Conservation (phyloP, 2,888 invertebrate species). For the Hydrotaea diabolus region DNA sequence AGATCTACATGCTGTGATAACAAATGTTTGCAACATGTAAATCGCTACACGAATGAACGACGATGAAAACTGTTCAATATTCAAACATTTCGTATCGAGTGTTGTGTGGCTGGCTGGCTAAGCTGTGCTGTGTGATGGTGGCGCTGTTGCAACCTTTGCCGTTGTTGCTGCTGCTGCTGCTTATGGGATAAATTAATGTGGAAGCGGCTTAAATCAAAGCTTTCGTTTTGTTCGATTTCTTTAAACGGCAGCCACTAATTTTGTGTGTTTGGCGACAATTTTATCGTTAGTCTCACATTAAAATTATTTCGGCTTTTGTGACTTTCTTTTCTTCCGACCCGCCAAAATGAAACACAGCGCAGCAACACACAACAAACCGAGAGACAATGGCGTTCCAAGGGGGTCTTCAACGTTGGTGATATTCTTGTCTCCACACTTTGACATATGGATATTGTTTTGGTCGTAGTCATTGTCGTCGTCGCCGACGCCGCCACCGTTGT, state of each 20-base stretch:
- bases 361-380: not conserved
- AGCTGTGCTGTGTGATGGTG: slow-evolving; percentile 29
- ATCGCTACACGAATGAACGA: slow-evolving; percentile 43
- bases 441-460: slow-evolving; percentile 70
- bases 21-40: slow-evolving; percentile 69
- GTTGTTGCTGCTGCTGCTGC: slow-evolving; percentile 69
- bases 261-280: slow-evolving; percentile 78
- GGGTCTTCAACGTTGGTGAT: slow-evolving; percentile 72
- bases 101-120: slow-evolving; percentile 23
- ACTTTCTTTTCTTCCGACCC: slow-evolving; percentile 55
- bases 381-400: slow-evolving; percentile 43
- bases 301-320: slow-evolving; percentile 72
- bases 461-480: slow-evolving; percentile 57
- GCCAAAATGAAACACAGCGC: not conserved
- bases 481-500: slow-evolving; percentile 12
- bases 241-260: slow-evolving; percentile 69
- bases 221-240: slow-evolving; percentile 48
- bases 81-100: slow-evolving; percentile 46
- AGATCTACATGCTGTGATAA: slow-evolving; percentile 76
- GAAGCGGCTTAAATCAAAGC: slow-evolving; percentile 78
- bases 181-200: slow-evolving; percentile 73
- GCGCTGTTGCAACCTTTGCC: slow-evolving; percentile 23
- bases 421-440: slow-evolving; percentile 72
- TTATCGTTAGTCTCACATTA: slow-evolving; percentile 76
- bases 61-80: slow-evolving; percentile 25